Evolutionary conservation across 2,797 vertebrate genomes (phyloP).

Genomic region (Sebastes hubbsi): DNA sequence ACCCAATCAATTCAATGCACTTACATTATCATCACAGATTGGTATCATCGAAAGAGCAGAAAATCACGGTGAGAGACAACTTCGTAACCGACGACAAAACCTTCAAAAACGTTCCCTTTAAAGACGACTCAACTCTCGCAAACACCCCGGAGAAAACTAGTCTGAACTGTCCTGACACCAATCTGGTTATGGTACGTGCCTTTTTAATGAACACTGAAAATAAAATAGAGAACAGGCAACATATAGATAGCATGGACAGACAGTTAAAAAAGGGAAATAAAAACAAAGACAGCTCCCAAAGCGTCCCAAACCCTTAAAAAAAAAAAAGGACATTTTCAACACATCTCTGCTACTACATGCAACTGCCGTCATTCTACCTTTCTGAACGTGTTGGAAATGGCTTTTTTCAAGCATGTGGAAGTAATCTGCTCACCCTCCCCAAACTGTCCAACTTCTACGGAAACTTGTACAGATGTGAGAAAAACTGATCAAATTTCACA

Average conservation of each 20-base stretch:
- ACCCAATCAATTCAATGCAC: constrained; percentile 31
- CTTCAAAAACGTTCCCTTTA: constrained; percentile 28
- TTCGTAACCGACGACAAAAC: neutral
- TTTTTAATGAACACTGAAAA: constrained; percentile 49
- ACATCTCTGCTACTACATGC: constrained; percentile 20
- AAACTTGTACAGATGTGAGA: too few species aligned
- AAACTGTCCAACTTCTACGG: constrained; percentile 2
- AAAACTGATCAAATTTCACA: neutral
- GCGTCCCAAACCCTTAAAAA: constrained; percentile 24
- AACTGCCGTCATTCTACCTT: neutral
- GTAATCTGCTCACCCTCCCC: constrained; percentile 43
- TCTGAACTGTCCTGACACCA: constrained; percentile 19
- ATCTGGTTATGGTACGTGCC: constrained; percentile 46
- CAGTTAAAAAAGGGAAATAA: constrained; percentile 26
- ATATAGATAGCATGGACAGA: constrained; percentile 52
- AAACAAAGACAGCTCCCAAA: neutral
- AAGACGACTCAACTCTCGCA: constrained; percentile 5
- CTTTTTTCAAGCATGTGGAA: constrained; percentile 25
- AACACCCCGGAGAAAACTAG: neutral
- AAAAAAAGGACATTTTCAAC: constrained; percentile 36
- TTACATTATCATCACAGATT: constrained; percentile 37
- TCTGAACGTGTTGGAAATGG: constrained; percentile 38
- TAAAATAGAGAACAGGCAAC: constrained; percentile 55
- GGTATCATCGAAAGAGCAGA: constrained; percentile 13
- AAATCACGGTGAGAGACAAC: neutral